phyloP scores from a whole-genome alignment of 2,797 vertebrate species.

The Coluber constrictor region DNA sequence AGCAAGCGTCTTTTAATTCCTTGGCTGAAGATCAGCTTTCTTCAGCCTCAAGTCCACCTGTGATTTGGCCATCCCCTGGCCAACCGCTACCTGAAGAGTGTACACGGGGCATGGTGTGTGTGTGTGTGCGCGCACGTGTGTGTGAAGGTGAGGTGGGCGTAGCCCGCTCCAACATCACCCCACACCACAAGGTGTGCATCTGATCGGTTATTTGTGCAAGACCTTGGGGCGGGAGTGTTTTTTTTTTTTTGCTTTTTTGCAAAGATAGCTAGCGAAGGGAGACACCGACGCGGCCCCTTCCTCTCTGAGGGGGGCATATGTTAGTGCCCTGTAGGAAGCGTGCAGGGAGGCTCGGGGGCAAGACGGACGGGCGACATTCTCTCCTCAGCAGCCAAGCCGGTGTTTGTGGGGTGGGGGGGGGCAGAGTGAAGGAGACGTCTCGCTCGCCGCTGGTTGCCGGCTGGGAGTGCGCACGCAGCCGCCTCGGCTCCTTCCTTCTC shows the following conservation, averaged over 20 bases:
- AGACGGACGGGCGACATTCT: background rate
- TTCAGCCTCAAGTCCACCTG: background rate
- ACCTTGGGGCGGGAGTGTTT: background rate
- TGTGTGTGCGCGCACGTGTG: background rate
- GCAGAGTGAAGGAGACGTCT: background rate
- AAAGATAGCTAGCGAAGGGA: background rate
- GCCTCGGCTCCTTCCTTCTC: background rate
- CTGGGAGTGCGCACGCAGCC: conserved; percentile 40
- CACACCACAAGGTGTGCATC: background rate
- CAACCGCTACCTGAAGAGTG: background rate
- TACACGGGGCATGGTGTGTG: background rate
- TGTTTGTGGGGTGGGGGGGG: background rate
- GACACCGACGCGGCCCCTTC: background rate
- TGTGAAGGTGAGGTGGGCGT: background rate
- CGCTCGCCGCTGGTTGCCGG: background rate
- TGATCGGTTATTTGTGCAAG: background rate
- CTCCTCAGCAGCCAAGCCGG: background rate
- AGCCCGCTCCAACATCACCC: background rate
- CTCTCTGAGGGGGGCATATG: background rate
- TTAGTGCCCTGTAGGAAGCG: background rate
- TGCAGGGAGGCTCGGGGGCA: background rate
- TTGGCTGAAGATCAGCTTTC: background rate
- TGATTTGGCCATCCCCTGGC: background rate
- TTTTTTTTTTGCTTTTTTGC: too few relatives aligned
- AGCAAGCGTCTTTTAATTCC: too few relatives aligned